A percentile compares a stretch with the other conserved stretches of the same genome.
Conservation (phyloP, 2,888 invertebrate genomes). For the Zygogramma bicolorata region DNA sequence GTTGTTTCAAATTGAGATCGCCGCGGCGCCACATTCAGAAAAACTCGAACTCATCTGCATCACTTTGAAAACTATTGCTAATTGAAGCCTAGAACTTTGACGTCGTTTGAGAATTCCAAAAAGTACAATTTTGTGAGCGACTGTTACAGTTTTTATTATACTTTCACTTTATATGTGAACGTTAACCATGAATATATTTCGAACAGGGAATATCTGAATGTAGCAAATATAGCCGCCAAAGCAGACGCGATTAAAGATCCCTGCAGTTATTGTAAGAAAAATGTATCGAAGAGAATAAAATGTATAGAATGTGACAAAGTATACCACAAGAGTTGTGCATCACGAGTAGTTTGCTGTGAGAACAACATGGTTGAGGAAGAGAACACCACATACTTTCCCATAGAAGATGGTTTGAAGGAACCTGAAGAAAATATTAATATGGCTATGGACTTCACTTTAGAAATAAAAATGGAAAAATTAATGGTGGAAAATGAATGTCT, state of each 20-base stretch:
- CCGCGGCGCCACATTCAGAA: no score
- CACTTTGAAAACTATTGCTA: no score
- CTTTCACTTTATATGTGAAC: no score
- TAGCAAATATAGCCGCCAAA: no score
- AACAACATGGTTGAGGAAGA: not conserved
- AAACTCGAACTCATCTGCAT: no score
- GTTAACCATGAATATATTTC: no score
- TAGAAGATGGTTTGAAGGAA: not conserved
- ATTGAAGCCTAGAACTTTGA: no score
- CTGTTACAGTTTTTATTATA: no score
- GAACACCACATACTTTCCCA: not conserved
- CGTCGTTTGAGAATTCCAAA: no score
- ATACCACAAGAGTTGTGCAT: conserved; percentile 5
- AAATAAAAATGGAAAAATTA: conserved; percentile 1
- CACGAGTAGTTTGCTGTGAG: not conserved
- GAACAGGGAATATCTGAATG: no score
- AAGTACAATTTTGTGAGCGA: no score
- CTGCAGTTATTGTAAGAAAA: conserved; percentile 7
- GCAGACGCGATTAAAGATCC: not conserved
- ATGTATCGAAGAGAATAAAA: not conserved
- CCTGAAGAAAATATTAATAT: not conserved
- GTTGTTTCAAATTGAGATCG: no score
- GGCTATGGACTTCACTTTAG: not conserved
- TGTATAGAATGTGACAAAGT: conserved; percentile 9
- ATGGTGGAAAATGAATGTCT: not conserved